These are phyloP conservation scores for Scelioninae gen. 2 DNA, from an alignment of 2,888 invertebrate genomes.

Conservation along the genomic window DNA sequence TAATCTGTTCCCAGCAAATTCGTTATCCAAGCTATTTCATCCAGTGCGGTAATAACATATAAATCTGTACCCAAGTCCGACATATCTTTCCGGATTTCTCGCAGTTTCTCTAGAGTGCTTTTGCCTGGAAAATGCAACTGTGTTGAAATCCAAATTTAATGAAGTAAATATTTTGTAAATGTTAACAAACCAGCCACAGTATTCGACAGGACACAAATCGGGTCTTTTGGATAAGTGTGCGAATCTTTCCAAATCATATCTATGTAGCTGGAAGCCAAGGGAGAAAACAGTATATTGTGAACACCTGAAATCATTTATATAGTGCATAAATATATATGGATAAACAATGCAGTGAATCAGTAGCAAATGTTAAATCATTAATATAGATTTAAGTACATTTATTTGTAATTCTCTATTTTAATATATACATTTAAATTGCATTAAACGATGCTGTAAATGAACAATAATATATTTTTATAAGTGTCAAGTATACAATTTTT, in stretches of 20 bases:
- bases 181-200: conserved; percentile 65
- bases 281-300: conserved; percentile 62
- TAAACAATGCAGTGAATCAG: no score
- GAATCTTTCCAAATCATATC: conserved; percentile 74
- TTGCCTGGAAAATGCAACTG: conserved; percentile 50
- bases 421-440: no score
- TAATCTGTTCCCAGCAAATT: conserved; percentile 76
- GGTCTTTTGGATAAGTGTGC: conserved; percentile 71
- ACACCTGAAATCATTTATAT: conserved; percentile 44
- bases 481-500: conserved; percentile 51
- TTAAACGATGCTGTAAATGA: no score
- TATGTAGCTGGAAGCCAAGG: conserved; percentile 67
- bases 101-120: conserved; percentile 62
- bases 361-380: no score
- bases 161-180: neutral
- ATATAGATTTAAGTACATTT: no score
- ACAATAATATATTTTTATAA: no score
- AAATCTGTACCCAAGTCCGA: conserved; percentile 63
- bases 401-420: no score
- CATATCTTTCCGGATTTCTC: conserved; percentile 60
- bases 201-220: conserved; percentile 71
- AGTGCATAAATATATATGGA: no score
- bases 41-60: conserved; percentile 74
- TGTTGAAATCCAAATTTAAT: neutral
- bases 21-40: conserved; percentile 76